Conservation (phyloP, 2,888 invertebrate species). For the Metallyticus violacea region DNA sequence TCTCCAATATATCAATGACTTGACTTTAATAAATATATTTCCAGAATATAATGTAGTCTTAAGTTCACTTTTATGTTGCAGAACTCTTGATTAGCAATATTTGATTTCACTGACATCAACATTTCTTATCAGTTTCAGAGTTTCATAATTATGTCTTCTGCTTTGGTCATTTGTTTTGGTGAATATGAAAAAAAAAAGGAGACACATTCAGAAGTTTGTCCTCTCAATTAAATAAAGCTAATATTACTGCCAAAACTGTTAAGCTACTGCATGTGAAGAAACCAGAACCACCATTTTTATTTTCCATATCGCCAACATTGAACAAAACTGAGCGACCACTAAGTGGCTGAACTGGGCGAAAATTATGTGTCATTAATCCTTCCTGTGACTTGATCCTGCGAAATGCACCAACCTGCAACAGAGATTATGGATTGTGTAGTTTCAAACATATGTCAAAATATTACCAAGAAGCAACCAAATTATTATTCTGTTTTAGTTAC, state of each 20-base stretch:
- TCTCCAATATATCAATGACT: too few relatives aligned
- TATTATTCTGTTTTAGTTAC: too few relatives aligned
- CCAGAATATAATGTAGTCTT: too few relatives aligned
- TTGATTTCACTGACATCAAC: neutral
- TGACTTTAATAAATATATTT: neutral
- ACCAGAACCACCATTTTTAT: neutral
- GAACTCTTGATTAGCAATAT: neutral
- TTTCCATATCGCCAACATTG: conserved; percentile 49
- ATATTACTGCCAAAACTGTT: neutral
- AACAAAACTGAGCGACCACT: conserved; percentile 66
- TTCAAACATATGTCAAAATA: too few relatives aligned
- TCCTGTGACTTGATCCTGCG: conserved; percentile 62
- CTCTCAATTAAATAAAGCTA: neutral
- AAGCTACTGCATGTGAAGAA: neutral
- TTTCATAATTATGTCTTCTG: too few relatives aligned
- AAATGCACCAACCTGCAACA: conserved; percentile 67
- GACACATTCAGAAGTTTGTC: neutral
- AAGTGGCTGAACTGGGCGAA: conserved; percentile 76
- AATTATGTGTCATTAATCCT: conserved; percentile 74
- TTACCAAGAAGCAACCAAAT: too few relatives aligned
- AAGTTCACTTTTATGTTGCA: neutral
- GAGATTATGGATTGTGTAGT: neutral
- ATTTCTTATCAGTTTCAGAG: neutral
- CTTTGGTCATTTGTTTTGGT: neutral
- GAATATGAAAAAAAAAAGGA: neutral